Evolutionary conservation across 2,113 vertebrate species (phyloP), one percentile per base, ranked within the genome.

Genomic region (Anhinga rufa): DNA sequence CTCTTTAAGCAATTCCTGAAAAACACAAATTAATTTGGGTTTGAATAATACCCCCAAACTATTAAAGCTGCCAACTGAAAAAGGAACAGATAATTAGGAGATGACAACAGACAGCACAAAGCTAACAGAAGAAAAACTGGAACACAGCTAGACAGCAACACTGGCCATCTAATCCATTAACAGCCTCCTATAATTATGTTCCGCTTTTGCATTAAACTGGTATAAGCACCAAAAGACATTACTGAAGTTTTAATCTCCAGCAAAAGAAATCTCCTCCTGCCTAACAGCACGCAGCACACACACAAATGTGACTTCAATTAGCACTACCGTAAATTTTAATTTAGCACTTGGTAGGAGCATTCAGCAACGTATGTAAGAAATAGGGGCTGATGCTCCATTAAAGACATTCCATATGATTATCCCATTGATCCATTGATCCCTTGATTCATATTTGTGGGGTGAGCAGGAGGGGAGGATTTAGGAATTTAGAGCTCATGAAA

Each of bases 51-150:
- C 61, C 79, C 77, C 89, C 70, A 65, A 96, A 97, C 72, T 84
- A 60, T 92, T 91, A 90, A 96, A 91, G 84, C 93, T 95, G 70
- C 95, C 96, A 95, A 75, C 88, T 74, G 86, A 88, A 95, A 95
- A 96, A 82, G 77, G 91, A 97, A 81, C 77, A 94, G 95, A 91
- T 97, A 84, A 97, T 96, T 96, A 97, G 94, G 95, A 95, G 95
- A 90, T 90, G 95, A 88, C 60, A 91, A 93, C 88, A 96, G 74
- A 65, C 52, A 91, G 75, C 80, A 54, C 61, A 92, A 87, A 92
- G 96, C 93, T 89, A 81, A 46, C n/a, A 69, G 75, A 95, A 82
- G 83, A 21, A 92, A 93, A 97, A 85, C 77, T 87, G 84, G 85
- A 93, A 93, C 92, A 61, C 88, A 82, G 95, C 58, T 52, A 97